Percentiles rank a stretch among this genome's conserved stretches.
phyloP scores from a whole-genome alignment of 2,797 vertebrate genomes.

The Heterohyrax brucei region DNA sequence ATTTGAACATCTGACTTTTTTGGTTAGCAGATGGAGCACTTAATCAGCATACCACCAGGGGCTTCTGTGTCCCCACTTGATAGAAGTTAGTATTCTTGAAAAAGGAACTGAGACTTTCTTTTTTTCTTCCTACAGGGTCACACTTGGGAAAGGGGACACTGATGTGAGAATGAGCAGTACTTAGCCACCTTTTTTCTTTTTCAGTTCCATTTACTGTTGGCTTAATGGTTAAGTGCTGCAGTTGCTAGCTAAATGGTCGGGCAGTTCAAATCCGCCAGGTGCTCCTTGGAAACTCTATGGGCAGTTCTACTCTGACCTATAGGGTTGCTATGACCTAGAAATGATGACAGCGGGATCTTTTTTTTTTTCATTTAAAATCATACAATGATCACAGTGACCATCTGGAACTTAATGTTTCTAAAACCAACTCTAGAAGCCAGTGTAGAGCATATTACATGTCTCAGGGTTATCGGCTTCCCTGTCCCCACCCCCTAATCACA shows the following conservation, averaged over 20 bases:
- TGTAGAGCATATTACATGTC: neutral
- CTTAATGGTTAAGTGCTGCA: too few species aligned
- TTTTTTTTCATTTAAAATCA: too few species aligned
- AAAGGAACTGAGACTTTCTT: conserved; percentile 7
- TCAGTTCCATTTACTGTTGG: neutral
- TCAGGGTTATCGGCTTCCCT: too few species aligned
- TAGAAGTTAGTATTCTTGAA: conserved; percentile 33
- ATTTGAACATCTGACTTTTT: too few species aligned
- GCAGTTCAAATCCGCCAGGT: too few species aligned
- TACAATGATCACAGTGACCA: accelerated
- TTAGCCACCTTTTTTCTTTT: conserved; percentile 5
- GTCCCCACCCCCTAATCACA: neutral
- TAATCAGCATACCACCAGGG: too few species aligned
- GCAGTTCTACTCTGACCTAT: too few species aligned
- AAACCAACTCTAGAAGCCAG: neutral
- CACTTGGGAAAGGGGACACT: conserved; percentile 49
- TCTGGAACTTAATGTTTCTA: neutral
- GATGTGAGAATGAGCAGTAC: conserved; percentile 42
- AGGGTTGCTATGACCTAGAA: too few species aligned
- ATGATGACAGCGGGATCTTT: too few species aligned
- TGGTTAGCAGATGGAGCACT: too few species aligned
- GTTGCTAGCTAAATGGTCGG: too few species aligned
- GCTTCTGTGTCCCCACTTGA: neutral
- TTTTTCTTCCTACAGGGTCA: conserved; percentile 3
- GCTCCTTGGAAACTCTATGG: too few species aligned